phyloP scores from a whole-genome alignment of 1,140 invertebrate species.

The Drosophila nannoptera region DNA sequence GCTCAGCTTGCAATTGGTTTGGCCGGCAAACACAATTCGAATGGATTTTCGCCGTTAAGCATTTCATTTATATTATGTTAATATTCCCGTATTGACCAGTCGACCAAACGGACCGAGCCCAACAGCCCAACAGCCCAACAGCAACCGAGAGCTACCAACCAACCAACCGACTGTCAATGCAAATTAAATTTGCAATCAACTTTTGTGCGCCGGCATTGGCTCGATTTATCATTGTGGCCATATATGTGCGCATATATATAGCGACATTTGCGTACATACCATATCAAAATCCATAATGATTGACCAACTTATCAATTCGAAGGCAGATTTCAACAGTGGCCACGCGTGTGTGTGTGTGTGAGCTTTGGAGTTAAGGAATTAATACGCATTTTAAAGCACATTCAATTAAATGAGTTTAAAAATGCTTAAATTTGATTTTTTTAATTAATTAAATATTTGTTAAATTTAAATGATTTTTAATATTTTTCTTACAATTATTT shows the following conservation, averaged over 20 bases:
- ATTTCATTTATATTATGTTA: slow-evolving; percentile 42
- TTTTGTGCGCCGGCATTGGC: slow-evolving; percentile 9
- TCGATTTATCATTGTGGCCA: slow-evolving; percentile 23
- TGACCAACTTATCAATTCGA: slow-evolving; percentile 17
- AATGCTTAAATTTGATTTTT: no score
- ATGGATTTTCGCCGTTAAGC: slow-evolving; percentile 27
- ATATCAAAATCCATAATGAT: slow-evolving; percentile 13
- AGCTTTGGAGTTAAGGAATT: not conserved
- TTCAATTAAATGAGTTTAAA: no score
- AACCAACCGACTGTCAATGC: slow-evolving; percentile 17
- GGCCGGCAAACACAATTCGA: slow-evolving; percentile 34
- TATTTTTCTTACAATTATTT: no score
- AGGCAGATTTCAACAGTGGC: not conserved
- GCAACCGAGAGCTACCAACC: not conserved
- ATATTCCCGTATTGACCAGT: slow-evolving; percentile 17
- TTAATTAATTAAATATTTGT: no score
- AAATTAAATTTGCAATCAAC: slow-evolving; percentile 45
- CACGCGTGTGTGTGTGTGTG: not conserved
- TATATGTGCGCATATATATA: slow-evolving; percentile 6
- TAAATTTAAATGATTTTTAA: no score
- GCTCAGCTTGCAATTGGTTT: slow-evolving; percentile 23
- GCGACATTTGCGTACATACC: not conserved
- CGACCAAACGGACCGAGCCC: not conserved
- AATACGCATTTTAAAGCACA: no score
- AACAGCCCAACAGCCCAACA: not conserved